Evolutionary conservation across 1,140 invertebrate genomes (phyloP).

Genomic region (Drosophila dunni): DNA sequence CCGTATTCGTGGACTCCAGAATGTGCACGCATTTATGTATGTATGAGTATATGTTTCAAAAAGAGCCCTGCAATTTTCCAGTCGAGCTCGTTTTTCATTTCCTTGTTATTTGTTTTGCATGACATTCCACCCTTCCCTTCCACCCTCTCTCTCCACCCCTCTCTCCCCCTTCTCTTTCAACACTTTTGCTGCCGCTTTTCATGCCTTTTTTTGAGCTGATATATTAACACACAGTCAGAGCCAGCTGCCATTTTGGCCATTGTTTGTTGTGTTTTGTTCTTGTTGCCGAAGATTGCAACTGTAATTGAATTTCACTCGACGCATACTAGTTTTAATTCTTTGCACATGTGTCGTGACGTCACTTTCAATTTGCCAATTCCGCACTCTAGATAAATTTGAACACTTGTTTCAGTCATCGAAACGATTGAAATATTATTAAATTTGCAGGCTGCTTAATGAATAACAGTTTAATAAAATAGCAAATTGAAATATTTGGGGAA

Average conservation of each 20-base stretch:
- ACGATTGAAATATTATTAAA: background rate
- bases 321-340: slow-evolving; percentile 21
- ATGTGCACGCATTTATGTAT: slow-evolving; percentile 35
- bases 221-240: slow-evolving; percentile 67
- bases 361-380: slow-evolving; percentile 7
- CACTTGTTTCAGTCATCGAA: background rate
- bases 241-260: slow-evolving; percentile 65
- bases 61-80: slow-evolving; percentile 72
- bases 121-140: slow-evolving; percentile 37
- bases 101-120: slow-evolving; percentile 78
- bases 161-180: slow-evolving; percentile 38
- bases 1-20: slow-evolving; percentile 18
- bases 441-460: background rate
- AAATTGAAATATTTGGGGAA: no score
- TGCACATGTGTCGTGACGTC: slow-evolving; percentile 21
- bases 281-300: slow-evolving; percentile 49
- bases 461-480: no score
- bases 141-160: slow-evolving; percentile 11
- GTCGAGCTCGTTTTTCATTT: slow-evolving; percentile 81
- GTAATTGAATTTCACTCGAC: slow-evolving; percentile 72
- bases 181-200: slow-evolving; percentile 1
- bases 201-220: slow-evolving; percentile 48
- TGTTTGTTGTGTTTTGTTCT: slow-evolving; percentile 67
- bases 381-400: background rate
- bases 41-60: slow-evolving; percentile 3